Evolutionary conservation across 2,113 vertebrate genomes (phyloP), one percentile per base, ranked within the genome.

Genomic region (Sceloporus tristichus): DNA sequence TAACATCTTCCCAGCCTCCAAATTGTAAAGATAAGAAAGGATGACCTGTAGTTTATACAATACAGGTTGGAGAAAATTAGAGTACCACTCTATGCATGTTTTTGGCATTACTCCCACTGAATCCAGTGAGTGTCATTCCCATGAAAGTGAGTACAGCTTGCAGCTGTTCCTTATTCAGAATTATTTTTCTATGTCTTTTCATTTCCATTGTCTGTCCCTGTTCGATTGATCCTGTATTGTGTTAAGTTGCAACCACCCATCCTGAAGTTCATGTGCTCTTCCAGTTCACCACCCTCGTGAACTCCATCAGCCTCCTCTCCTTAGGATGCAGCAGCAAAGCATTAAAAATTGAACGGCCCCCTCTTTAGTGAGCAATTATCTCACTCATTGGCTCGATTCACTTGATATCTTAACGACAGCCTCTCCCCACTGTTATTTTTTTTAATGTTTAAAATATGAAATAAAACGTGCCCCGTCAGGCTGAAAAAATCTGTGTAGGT

Each of bases 381-480:
- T 96, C 94, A 94, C 91, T 95, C 96, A 93, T 66, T 93, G 95
- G 93, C 77, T 96, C 95, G 91, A 95, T 94, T 95, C 95, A 96
- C 94, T 87, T 94, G 95, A 95, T 96, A 93, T 88, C 95, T 95
- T 96, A 95, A 95, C 95, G 96, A 96, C 96, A 96, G 93, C 93
- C 91, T 96, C 95, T 92, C 94, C 92, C 88, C 11, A 59, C 91
- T 91, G 94, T 94, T 90, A 80, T 87, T 94, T 93, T 93, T 95
- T 93, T 96, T 91, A 94, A 94, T 94, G 92, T 94, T 95, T 95
- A 94, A 96, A 95, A 95, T 95, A 93, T 95, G 95, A 96, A 96
- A 96, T 92, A 95, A 95, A 90, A 90, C 87, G 59, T 68, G 1
- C 91, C 93, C 90, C 90, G 89, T 93, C 95, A 94, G 88, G 87